phyloP scores from a whole-genome alignment of 2,113 vertebrate species.

The Gallinago media region DNA sequence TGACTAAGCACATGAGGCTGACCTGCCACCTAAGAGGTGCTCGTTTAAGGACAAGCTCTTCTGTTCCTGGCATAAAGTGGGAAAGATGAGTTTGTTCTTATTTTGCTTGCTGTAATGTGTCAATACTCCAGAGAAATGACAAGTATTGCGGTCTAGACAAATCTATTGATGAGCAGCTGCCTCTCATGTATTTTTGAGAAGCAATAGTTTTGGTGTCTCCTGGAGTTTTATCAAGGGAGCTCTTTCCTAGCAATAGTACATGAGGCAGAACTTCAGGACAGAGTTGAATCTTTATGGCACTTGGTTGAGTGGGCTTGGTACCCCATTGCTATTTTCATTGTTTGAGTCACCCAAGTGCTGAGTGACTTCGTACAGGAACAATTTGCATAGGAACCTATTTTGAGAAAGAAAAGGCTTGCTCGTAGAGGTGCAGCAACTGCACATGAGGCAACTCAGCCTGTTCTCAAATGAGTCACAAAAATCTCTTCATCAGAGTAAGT shows the following conservation, averaged over 20 bases:
- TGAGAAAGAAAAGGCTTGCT: not conserved
- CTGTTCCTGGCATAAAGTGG: not conserved
- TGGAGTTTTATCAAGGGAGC: not conserved
- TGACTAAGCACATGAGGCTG: not conserved
- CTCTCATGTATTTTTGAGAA: conserved; percentile 7
- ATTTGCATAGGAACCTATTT: not conserved
- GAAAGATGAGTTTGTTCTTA: not conserved
- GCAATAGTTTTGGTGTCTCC: not conserved
- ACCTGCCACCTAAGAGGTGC: not conserved
- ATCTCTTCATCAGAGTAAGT: not conserved
- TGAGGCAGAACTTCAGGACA: not conserved
- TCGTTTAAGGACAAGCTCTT: not conserved
- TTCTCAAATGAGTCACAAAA: conserved; percentile 13
- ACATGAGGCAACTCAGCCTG: not conserved
- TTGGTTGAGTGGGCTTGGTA: not conserved
- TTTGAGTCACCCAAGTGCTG: not conserved
- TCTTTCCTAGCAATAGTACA: not conserved
- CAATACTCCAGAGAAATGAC: not conserved
- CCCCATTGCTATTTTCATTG: not conserved
- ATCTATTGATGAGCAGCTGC: not conserved
- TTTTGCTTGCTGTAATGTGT: not conserved
- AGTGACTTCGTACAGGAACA: not conserved
- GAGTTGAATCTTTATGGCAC: not conserved
- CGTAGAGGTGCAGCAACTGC: not conserved
- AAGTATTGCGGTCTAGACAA: not conserved